Base-by-base conservation (phyloP, 2,797 vertebrate species). In the Gallinago stenura region DNA sequence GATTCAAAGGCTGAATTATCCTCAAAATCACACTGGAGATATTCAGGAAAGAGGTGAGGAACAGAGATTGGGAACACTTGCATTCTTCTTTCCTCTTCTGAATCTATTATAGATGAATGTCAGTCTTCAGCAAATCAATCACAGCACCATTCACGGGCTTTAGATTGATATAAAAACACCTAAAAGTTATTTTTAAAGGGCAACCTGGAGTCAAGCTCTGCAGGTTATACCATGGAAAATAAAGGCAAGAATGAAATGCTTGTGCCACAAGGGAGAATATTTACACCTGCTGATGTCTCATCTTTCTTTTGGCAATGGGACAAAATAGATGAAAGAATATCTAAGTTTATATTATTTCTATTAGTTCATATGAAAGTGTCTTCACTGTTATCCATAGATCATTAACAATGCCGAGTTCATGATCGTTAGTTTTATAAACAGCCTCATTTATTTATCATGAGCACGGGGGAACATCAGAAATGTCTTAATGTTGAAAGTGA, bases 131-230 rank as follows among this genome's bases (percentile, higher is more conserved):
- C 89, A 92, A 89, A 94, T 96, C 95, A 96, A 96, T 97, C 95
- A 89, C 0, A 87, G 72, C 64, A 71, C 92, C 83, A 89, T 93
- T 95, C 90, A 90, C 4, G 1, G 65, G 28, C 54, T 83, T 95
- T 76, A 90, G 89, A 94, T 68, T 96, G 95, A 95, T 93, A 87
- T 20, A 90, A 79, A 70, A 93, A 94, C 81, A 85, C 66, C 88
- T 90, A 83, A 50, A 96, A 93, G 86, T 95, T 96, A 87, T 93
- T 96, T 97, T 93, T 87, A 92, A 96, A 96, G 95, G 93, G 86
- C 90, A 95, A 66, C 0, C 3, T 50, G 62, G 35, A 95, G 80
- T 81, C 90, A 96, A 92, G 46, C 75, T 94, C 87, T 71, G 64
- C 60, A 53, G 60, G 75, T 85, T 80, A 58, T 15, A 73, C 25